Evolutionary conservation across 2,888 invertebrate species (phyloP).

Genomic region (Agrochola litura): DNA sequence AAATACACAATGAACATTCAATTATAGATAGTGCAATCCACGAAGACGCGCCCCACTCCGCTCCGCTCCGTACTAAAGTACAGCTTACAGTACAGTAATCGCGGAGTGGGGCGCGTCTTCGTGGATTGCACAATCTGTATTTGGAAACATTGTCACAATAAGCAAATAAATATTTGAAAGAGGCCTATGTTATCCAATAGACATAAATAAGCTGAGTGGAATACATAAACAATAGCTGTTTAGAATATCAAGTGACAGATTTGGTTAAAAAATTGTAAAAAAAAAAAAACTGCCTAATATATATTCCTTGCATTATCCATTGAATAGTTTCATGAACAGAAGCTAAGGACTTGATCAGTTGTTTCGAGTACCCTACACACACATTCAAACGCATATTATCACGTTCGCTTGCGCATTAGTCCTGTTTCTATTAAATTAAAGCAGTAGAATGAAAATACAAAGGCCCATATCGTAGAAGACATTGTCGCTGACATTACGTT

Average conservation of each 20-base stretch:
- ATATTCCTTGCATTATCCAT: slow-evolving; percentile 18
- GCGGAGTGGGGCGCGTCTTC: no score
- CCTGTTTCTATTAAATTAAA: neutral
- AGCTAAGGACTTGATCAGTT: neutral
- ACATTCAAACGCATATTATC: slow-evolving; percentile 1
- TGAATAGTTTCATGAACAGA: slow-evolving; percentile 2
- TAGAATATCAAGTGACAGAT: slow-evolving; percentile 24
- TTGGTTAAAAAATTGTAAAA: neutral
- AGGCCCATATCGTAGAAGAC: no score
- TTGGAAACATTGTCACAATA: no score
- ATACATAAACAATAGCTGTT: slow-evolving; percentile 32
- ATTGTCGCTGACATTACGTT: no score
- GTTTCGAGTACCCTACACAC: neutral
- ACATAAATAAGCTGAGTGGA: slow-evolving; percentile 6
- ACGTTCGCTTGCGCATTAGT: slow-evolving; percentile 6
- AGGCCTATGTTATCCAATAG: neutral
- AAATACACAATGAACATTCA: no score
- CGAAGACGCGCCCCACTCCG: no score
- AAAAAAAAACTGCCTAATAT: slow-evolving; percentile 7
- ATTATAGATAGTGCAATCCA: no score
- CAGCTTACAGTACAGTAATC: no score
- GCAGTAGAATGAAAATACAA: neutral
- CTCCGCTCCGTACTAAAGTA: no score
- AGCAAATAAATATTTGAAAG: neutral
- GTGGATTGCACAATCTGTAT: no score